Base-by-base conservation (phyloP, 2,888 invertebrate genomes). In the Drosophila glabriapex region DNA sequence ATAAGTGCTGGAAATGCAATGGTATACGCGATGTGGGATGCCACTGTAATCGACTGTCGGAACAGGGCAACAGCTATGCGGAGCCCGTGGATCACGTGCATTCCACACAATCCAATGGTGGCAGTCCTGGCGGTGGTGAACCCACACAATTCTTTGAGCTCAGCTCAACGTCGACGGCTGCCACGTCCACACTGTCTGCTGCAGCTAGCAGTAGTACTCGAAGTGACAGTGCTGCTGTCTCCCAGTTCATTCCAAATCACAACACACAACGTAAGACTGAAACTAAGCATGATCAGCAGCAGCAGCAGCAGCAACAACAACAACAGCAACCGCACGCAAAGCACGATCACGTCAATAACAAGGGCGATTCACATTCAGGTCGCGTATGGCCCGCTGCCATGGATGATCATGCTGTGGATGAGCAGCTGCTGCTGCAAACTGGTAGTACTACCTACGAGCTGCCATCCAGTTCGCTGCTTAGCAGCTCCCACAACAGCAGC, bases 391-490 rank as follows among this genome's bases (percentile, higher is more conserved):
- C 87, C 0, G 74, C 76, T 54, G 83, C 89, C 1, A 74, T 87
- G 69, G 87, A 87, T 39, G 87, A 87, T 54, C 87, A 89, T 60
- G 90, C 90, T 25, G 77, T 90, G 59, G 87, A 87, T 58, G 85
- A 82, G 58, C 53, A 72, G 50, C 29, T 69, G 35, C 35, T 82
- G 46, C 22, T 68, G 58, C 68, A 72, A 35, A 41, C 74, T 0
- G 56, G 37, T 29, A 59, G 29, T 16, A 56, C 65, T 10, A 68
- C 58, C 7, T 85, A 83, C 22, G 85, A 85, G 50, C 28, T 88
- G 53, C 85, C 85, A 9, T 72, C 78, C 19, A 90, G 88, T 53
- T 85, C 69, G 39, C 76, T 76, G 56, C 72, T 76, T 19, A 75
- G 83, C 79, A 74, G 83, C 80, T 68, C 63, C 2, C 68, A 71